phyloP scores from a whole-genome alignment of 2,888 invertebrate genomes.

The Calephelis perditalis region DNA sequence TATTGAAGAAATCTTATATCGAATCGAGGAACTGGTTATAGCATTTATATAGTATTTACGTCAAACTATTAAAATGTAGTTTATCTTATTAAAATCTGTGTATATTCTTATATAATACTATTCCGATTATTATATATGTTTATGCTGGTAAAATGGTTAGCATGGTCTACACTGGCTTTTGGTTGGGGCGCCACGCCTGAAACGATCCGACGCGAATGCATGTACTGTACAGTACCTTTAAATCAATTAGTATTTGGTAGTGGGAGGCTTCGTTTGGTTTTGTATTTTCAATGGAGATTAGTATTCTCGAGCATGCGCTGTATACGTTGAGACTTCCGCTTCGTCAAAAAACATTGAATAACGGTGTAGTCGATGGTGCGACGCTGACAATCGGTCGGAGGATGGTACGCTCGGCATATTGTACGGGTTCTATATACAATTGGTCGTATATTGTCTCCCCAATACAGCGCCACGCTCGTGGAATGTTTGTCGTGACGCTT shows the following conservation, averaged over 20 bases:
- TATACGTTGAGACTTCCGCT: constrained; percentile 72
- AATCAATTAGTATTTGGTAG: constrained; percentile 26
- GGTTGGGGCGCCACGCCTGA: constrained; percentile 52
- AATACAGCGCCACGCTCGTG: constrained; percentile 45
- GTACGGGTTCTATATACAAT: constrained; percentile 18
- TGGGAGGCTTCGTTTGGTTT: constrained; percentile 53
- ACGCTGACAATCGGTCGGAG: constrained; percentile 70
- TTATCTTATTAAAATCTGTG: neutral
- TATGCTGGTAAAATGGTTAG: constrained; percentile 49
- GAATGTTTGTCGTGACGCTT: constrained; percentile 36
- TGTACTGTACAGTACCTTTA: constrained; percentile 22
- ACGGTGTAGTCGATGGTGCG: constrained; percentile 42
- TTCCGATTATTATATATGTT: constrained; percentile 9
- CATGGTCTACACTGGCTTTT: constrained; percentile 70
- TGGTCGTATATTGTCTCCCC: constrained; percentile 35
- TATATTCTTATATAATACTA: neutral
- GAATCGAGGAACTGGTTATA: neutral
- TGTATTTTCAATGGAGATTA: constrained; percentile 50
- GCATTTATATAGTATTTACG: too few relatives aligned
- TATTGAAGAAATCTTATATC: too few relatives aligned
- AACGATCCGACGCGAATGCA: constrained; percentile 36
- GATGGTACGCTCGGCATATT: constrained; percentile 64
- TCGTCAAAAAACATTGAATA: constrained; percentile 53
- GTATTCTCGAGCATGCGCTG: constrained; percentile 72
- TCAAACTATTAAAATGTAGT: too few relatives aligned